phyloP scores from a whole-genome alignment of 2,113 vertebrate species.

The Eretmochelys imbricata region DNA sequence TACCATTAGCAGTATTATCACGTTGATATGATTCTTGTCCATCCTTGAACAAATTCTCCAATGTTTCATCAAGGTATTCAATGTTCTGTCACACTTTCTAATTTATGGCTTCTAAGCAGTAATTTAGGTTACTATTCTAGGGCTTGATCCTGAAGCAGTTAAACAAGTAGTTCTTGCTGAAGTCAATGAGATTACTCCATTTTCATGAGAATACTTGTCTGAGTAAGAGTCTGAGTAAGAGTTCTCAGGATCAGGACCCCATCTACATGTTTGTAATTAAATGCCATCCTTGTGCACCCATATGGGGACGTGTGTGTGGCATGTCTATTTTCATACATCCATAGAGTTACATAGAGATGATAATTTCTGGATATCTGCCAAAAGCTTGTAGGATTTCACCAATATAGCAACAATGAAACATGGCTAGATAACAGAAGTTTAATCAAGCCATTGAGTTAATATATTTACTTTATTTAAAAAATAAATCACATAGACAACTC shows the following conservation, averaged over 20 bases:
- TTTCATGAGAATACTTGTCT: neutral
- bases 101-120: neutral
- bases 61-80: neutral
- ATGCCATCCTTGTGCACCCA: neutral
- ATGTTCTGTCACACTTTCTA: neutral
- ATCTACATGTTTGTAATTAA: neutral
- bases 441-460: neutral
- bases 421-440: neutral
- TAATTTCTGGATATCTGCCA: neutral
- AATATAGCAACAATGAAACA: neutral
- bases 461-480: neutral
- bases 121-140: neutral
- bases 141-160: neutral
- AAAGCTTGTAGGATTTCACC: neutral
- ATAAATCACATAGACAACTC: neutral
- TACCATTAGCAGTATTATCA: neutral
- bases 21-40: neutral
- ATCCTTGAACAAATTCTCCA: neutral
- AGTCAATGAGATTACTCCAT: neutral
- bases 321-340: neutral
- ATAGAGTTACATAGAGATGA: neutral
- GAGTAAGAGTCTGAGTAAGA: neutral
- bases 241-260: neutral
- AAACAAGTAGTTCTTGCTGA: neutral
- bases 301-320: fast-evolving